Conservation (phyloP, 2,888 invertebrate species). For the Nephrotoma guestfalica region DNA sequence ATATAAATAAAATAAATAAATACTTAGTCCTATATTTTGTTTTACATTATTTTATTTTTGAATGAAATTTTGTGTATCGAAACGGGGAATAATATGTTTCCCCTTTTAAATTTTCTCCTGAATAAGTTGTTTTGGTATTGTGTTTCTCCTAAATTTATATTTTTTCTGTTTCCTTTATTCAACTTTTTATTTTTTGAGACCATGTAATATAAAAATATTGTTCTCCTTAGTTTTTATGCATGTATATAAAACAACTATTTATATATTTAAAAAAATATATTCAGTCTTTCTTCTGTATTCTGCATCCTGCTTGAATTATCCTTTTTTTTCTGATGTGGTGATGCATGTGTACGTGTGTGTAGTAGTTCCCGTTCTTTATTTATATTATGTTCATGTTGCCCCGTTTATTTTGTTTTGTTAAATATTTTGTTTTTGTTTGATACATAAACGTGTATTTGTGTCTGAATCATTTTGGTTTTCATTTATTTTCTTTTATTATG, state of each 20-base stretch:
- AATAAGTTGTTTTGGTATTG: neutral
- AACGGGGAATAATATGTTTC: neutral
- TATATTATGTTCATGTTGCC: neutral
- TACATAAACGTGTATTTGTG: neutral
- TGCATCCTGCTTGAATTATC: neutral
- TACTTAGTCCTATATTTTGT: neutral
- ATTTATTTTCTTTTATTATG: neutral
- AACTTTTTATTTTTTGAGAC: neutral
- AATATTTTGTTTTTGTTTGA: neutral
- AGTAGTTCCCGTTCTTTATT: neutral
- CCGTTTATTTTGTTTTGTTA: neutral
- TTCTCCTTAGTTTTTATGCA: neutral
- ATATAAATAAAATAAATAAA: neutral
- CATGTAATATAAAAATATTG: neutral
- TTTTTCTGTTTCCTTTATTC: neutral
- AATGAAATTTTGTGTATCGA: neutral
- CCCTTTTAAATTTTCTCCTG: neutral
- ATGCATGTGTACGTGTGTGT: neutral
- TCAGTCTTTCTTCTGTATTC: neutral
- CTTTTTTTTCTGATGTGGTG: neutral
- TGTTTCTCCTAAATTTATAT: neutral
- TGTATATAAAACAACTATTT: neutral
- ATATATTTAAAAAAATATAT: neutral
- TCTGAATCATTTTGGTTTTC: neutral
- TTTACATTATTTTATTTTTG: neutral